Percentiles rank a stretch among this genome's conserved stretches.
Evolutionary conservation across 2,113 vertebrate genomes (phyloP).

Genomic region (Alligator sinensis): DNA sequence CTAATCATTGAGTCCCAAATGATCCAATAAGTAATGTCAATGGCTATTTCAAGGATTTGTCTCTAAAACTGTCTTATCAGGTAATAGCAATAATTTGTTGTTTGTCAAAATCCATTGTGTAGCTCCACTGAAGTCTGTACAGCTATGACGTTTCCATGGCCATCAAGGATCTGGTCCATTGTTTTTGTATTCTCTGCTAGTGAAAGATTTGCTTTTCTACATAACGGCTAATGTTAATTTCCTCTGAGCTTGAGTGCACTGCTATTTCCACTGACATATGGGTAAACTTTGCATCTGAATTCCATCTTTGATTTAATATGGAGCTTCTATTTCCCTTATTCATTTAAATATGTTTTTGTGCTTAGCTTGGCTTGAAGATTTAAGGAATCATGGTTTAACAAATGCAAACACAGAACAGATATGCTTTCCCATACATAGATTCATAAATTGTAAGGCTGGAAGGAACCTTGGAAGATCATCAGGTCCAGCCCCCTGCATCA

Average conservation of each 20-base stretch:
- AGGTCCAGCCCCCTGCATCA: too few relatives aligned
- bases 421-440: background rate
- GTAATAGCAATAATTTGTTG: background rate
- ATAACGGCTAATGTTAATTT: background rate
- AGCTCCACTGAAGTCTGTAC: background rate
- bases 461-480: too few relatives aligned
- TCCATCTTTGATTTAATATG: slow-evolving; percentile 21
- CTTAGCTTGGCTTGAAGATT: slow-evolving; percentile 11
- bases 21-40: background rate
- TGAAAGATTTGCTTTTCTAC: background rate
- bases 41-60: background rate
- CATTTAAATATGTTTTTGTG: slow-evolving; percentile 6
- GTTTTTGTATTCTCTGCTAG: background rate
- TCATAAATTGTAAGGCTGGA: too few relatives aligned
- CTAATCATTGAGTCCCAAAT: background rate
- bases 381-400: background rate
- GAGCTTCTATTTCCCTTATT: slow-evolving; percentile 23
- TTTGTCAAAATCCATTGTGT: background rate
- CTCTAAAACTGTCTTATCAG: background rate
- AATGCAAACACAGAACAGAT: slow-evolving; percentile 16
- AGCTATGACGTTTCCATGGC: background rate
- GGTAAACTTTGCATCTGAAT: slow-evolving; percentile 1
- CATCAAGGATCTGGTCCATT: background rate
- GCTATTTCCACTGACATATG: background rate
- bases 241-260: background rate